phyloP scores from a whole-genome alignment of 2,113 vertebrate genomes.

The Tursiops truncatus region DNA sequence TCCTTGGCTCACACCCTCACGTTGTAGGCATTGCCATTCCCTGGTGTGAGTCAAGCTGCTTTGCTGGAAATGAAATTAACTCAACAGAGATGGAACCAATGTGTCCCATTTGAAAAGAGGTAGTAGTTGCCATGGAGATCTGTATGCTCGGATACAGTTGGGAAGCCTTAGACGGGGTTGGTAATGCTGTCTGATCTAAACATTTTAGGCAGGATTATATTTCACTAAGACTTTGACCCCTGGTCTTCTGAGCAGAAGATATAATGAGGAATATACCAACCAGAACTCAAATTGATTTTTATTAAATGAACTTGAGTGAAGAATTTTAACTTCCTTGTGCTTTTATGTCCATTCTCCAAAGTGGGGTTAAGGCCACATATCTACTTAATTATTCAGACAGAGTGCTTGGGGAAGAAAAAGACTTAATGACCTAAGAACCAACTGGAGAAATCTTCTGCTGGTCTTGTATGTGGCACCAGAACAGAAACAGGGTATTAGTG shows the following conservation, averaged over 20 bases:
- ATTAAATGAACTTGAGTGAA: neutral
- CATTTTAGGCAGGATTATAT: neutral
- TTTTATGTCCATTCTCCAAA: neutral
- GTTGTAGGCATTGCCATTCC: neutral
- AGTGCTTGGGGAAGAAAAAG: neutral
- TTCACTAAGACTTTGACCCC: neutral
- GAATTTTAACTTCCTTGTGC: neutral
- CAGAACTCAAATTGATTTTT: neutral
- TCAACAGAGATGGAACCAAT: neutral
- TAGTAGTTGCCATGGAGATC: neutral
- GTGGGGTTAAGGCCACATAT: neutral
- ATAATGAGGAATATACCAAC: neutral
- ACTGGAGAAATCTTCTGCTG: neutral
- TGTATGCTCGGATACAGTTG: neutral
- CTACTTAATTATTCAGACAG: neutral
- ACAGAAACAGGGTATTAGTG: neutral
- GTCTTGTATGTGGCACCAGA: neutral
- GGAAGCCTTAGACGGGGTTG: neutral
- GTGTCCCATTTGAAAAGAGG: neutral
- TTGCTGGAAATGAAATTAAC: neutral
- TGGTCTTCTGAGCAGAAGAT: neutral
- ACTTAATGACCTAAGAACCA: neutral
- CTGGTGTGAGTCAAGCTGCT: neutral
- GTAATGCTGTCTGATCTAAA: neutral
- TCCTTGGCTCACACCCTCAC: neutral